phyloP scores from a whole-genome alignment of 1,140 invertebrate species.

The Delia radicum region DNA sequence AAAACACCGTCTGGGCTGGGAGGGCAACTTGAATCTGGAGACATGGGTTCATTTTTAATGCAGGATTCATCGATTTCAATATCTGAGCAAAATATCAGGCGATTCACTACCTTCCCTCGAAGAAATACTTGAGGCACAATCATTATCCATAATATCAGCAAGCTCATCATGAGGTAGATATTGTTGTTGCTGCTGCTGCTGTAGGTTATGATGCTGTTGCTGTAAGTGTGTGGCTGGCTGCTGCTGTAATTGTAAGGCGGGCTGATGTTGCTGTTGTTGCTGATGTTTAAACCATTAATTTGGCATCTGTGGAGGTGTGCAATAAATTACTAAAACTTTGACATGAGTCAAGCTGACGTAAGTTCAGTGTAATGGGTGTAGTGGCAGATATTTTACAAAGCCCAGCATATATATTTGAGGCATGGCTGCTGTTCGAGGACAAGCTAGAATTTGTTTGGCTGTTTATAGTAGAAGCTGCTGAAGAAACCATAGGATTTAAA shows the following conservation, averaged over 20 bases:
- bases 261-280: background rate
- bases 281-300: conserved; percentile 16
- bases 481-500: conserved; percentile 16
- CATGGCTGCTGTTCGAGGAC: conserved; percentile 6
- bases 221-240: too few relatives aligned
- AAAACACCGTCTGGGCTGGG: conserved; percentile 59
- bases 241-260: background rate
- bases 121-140: conserved; percentile 45
- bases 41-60: conserved; percentile 73
- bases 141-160: conserved; percentile 37
- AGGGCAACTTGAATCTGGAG: conserved; percentile 67
- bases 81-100: conserved; percentile 49
- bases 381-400: conserved; percentile 25
- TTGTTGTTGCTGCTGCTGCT: conserved; percentile 26
- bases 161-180: conserved; percentile 42
- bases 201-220: conserved; percentile 30
- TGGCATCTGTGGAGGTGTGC: conserved; percentile 13
- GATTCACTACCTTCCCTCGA: conserved; percentile 49
- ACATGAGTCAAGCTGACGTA: conserved; percentile 12
- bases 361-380: conserved; percentile 27
- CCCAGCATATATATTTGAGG: conserved; percentile 18
- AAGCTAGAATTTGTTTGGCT: conserved; percentile 13
- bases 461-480: conserved; percentile 20
- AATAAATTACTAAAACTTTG: too few relatives aligned
- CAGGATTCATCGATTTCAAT: conserved; percentile 58